Conservation (phyloP, 1,140 invertebrate genomes). For the Neotoxoptera formosana region DNA sequence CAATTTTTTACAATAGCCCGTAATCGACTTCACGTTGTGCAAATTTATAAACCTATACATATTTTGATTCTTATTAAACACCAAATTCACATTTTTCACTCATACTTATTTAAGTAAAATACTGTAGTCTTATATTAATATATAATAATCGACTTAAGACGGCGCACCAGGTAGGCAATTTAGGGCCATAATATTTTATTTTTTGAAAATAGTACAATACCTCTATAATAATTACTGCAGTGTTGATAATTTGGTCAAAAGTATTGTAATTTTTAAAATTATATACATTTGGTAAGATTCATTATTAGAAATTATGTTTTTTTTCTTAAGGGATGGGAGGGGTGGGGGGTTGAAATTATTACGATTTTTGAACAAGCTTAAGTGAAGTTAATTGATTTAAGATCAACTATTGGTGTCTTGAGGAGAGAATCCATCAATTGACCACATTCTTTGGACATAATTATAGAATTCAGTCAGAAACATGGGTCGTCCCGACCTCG, state of each 20-base stretch:
- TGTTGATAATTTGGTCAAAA: too few relatives aligned
- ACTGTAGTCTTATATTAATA: not conserved
- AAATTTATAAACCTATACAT: not conserved
- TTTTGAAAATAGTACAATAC: too few relatives aligned
- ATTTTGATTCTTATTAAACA: too few relatives aligned
- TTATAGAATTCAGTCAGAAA: not conserved
- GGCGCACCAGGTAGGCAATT: not conserved
- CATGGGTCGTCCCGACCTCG: rapidly evolving
- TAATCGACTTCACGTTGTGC: not conserved
- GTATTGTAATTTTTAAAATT: too few relatives aligned
- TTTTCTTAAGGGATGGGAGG: too few relatives aligned
- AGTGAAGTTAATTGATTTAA: too few relatives aligned
- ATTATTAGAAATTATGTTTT: not conserved
- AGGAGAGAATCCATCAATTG: not conserved
- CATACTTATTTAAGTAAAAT: not conserved
- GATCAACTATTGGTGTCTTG: not conserved
- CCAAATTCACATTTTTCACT: too few relatives aligned
- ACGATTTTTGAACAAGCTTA: not conserved
- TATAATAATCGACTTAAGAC: not conserved
- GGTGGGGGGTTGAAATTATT: not conserved
- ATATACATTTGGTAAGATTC: too few relatives aligned
- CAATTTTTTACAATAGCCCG: not conserved
- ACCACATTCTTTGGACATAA: not conserved
- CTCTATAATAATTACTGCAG: too few relatives aligned
- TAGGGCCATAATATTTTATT: not conserved